Conservation (phyloP, 1,140 invertebrate genomes). For the Pseudomyrmex concolor region DNA sequence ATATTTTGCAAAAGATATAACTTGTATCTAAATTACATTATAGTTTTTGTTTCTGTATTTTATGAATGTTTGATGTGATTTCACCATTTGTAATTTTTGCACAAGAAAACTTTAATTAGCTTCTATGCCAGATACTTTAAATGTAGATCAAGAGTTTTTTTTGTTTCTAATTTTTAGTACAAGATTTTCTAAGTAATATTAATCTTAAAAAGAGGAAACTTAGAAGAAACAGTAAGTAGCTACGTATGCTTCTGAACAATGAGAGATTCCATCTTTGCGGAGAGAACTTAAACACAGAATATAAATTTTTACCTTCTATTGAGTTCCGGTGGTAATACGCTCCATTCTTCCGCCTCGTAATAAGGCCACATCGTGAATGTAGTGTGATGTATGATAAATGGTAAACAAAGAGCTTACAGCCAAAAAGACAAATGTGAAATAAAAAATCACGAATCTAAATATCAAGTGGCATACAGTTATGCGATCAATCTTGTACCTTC, state of each 20-base stretch:
- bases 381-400: slow-evolving; percentile 73
- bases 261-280: background rate
- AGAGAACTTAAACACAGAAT: slow-evolving; percentile 6
- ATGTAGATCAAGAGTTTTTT: background rate
- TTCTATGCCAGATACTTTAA: background rate
- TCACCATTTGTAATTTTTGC: too few species aligned
- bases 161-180: too few species aligned
- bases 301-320: slow-evolving; percentile 89
- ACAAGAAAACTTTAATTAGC: background rate
- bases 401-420: slow-evolving; percentile 14
- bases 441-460: slow-evolving; percentile 62
- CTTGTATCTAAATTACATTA: too few species aligned
- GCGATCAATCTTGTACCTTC: slow-evolving; percentile 64
- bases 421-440: slow-evolving; percentile 5
- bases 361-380: slow-evolving; percentile 86
- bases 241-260: background rate
- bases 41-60: background rate
- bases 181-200: too few species aligned
- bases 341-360: slow-evolving; percentile 91
- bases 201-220: too few species aligned
- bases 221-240: background rate
- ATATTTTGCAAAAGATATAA: background rate
- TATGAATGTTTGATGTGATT: background rate
- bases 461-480: slow-evolving; percentile 42
- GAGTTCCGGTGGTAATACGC: slow-evolving; percentile 91